Evolutionary conservation across 2,797 vertebrate genomes (phyloP).

Genomic region (Pyrocephalus nanus): DNA sequence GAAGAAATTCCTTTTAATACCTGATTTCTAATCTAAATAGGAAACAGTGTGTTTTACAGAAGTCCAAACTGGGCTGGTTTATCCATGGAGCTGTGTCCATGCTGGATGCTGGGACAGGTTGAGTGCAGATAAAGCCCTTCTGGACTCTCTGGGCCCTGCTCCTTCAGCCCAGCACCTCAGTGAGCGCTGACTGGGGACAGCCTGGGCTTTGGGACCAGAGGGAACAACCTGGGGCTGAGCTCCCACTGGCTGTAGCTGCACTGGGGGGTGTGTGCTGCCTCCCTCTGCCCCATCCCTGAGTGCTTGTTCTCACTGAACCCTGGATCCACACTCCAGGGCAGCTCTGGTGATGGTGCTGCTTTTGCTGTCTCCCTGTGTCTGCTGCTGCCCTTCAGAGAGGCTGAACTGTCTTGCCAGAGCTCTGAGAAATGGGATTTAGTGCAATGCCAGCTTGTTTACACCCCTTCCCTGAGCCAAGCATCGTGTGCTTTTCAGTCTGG

Average conservation of each 20-base stretch:
- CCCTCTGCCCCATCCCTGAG: not conserved
- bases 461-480: not conserved
- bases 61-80: not conserved
- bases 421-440: not conserved
- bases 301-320: not conserved
- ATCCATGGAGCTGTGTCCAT: accelerated
- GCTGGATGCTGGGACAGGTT: not conserved
- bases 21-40: too few species aligned
- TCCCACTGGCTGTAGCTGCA: not conserved
- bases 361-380: not conserved
- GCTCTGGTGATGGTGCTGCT: not conserved
- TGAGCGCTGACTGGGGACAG: not conserved
- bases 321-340: not conserved
- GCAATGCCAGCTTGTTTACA: not conserved
- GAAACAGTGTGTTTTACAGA: too few species aligned
- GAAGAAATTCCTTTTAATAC: too few species aligned
- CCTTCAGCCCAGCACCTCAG: not conserved
- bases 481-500: not conserved
- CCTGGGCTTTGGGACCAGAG: not conserved
- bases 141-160: not conserved
- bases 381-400: not conserved
- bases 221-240: not conserved
- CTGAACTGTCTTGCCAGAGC: not conserved
- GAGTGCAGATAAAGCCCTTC: not conserved
- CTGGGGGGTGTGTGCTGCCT: accelerated